phyloP scores from a whole-genome alignment of 2,113 vertebrate genomes.

The Galemys pyrenaicus region DNA sequence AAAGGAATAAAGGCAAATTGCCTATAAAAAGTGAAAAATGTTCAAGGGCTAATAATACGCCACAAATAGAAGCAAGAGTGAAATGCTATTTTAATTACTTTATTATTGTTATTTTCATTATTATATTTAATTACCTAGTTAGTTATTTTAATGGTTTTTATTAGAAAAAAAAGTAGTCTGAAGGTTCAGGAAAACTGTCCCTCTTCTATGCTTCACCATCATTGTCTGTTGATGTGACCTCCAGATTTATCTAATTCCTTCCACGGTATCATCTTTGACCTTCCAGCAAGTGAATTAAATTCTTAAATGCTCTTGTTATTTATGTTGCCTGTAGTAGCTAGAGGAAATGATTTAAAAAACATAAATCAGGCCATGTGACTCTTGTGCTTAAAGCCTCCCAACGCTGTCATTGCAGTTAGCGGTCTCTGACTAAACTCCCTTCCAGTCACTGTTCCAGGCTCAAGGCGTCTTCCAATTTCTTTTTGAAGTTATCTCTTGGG shows the following conservation, averaged over 20 bases:
- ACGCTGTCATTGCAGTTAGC: neutral
- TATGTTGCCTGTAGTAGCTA: neutral
- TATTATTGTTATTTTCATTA: neutral
- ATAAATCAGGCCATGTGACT: neutral
- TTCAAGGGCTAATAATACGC: neutral
- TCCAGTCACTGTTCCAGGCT: neutral
- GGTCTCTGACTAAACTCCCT: neutral
- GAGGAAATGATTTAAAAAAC: neutral
- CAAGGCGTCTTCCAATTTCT: neutral
- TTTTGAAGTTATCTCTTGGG: neutral
- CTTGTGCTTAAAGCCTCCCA: neutral
- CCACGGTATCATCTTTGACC: neutral
- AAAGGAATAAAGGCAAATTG: neutral
- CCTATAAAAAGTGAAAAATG: neutral
- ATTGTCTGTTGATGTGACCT: neutral
- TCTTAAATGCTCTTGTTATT: neutral
- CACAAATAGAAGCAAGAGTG: neutral
- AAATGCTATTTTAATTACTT: neutral
- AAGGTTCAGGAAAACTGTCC: neutral
- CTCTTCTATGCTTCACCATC: neutral
- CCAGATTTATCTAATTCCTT: neutral
- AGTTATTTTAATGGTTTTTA: neutral
- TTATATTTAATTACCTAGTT: neutral
- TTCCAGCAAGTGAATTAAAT: neutral
- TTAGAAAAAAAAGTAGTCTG: neutral